These are phyloP conservation scores for Aphelocoma californica DNA, from an alignment of 2,797 vertebrate species.

Conservation along the genomic window DNA sequence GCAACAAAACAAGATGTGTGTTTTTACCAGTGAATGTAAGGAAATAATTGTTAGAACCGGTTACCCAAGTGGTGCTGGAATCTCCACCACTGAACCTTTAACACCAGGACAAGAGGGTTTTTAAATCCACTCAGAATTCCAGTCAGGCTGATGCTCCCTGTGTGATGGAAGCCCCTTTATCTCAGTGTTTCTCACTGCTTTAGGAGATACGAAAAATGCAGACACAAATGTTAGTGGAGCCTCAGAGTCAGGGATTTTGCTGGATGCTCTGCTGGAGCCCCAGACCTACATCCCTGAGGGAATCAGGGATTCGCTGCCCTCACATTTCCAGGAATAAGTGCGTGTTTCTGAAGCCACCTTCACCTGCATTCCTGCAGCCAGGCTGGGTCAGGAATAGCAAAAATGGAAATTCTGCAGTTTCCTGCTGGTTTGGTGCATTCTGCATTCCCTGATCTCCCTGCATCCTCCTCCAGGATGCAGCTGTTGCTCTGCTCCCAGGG, in stretches of 20 bases:
- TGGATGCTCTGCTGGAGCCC: background rate
- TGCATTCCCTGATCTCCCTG: background rate
- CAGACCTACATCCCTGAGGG: fast-evolving
- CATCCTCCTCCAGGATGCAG: background rate
- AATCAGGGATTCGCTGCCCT: background rate
- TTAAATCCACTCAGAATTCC: background rate
- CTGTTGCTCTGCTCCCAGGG: background rate
- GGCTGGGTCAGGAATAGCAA: background rate
- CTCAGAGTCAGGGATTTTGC: background rate
- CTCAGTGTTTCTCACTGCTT: background rate
- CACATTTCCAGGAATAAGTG: background rate
- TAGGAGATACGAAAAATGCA: background rate
- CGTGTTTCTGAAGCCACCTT: background rate
- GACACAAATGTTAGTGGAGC: fast-evolving
- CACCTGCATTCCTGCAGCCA: background rate
- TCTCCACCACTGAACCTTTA: background rate
- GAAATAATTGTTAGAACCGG: background rate
- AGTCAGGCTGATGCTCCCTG: background rate
- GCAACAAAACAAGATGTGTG: background rate
- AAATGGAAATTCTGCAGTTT: background rate
- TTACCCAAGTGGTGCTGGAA: background rate
- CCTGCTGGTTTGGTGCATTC: background rate
- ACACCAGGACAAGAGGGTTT: background rate
- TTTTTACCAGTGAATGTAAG: background rate
- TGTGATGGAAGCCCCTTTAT: background rate